These are phyloP conservation scores for Catostylus mosaicus DNA, from an alignment of 30 jellyfish, hydroid and myxozoan genomes.

Conservation along the genomic window DNA sequence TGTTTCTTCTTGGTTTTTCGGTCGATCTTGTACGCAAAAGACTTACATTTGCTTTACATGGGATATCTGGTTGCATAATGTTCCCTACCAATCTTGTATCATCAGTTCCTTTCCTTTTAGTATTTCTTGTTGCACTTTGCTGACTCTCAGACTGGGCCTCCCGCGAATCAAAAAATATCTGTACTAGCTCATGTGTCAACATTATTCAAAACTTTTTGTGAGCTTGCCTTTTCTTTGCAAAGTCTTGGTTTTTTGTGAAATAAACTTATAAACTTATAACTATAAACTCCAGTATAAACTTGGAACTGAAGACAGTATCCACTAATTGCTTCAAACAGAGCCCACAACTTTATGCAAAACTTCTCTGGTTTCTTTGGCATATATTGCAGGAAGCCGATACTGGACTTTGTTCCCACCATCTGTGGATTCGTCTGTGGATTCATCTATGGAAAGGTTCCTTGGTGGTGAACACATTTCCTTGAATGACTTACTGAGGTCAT, in stretches of 20 bases:
- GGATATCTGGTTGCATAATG: background rate
- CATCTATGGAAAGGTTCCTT: slow-evolving; percentile 43
- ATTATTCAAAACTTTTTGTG: background rate
- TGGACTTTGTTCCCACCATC: slow-evolving; percentile 48
- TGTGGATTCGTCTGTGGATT: no score
- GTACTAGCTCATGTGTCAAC: background rate
- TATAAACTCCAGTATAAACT: slow-evolving; percentile 38
- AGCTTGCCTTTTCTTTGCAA: background rate
- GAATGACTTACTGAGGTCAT: slow-evolving; percentile 11
- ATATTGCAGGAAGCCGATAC: slow-evolving; percentile 49
- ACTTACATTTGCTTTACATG: background rate
- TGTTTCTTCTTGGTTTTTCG: background rate
- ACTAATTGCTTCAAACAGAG: slow-evolving; percentile 42
- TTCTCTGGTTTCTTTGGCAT: slow-evolving; percentile 70
- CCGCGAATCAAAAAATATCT: background rate
- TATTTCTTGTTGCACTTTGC: background rate
- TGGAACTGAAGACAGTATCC: slow-evolving; percentile 47
- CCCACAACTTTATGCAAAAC: slow-evolving; percentile 54
- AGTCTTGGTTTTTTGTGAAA: background rate
- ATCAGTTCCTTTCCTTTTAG: background rate
- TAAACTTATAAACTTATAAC: background rate
- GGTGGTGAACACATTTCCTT: slow-evolving; percentile 41
- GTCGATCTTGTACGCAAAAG: background rate
- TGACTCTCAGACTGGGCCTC: background rate
- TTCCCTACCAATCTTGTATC: background rate